Base-by-base conservation (phyloP, 2,888 invertebrate species). In the Caenorhabditis sp. region DNA sequence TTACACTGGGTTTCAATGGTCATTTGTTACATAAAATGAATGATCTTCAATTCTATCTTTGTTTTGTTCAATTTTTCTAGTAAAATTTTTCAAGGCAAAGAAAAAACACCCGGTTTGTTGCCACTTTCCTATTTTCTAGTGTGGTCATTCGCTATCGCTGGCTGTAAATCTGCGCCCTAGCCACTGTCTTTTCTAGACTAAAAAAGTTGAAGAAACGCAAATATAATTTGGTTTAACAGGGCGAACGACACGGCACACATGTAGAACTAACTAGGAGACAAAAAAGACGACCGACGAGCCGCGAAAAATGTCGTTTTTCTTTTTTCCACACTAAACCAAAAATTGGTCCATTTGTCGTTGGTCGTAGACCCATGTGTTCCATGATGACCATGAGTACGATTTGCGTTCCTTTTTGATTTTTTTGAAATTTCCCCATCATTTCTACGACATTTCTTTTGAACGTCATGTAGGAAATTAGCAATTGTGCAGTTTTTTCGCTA, bases 161-260 rank as follows among this genome's bases (percentile, higher is more conserved):
- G 9, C 68, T 50, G 68, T 50, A n/a, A n/a, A n/a, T n/a, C n/a
- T n/a, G n/a, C n/a, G n/a, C n/a, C n/a, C n/a, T n/a, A n/a, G n/a
- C n/a, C n/a, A n/a, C n/a, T n/a, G n/a, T n/a, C n/a, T n/a, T n/a
- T n/a, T n/a, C n/a, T 50, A 40, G 26, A 18, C 40, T 62, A 56
- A 47, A 72, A 72, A 24, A 72, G 71, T 72, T 55, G 62, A 64
- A 72, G 55, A 64, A 64, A 56, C 61, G 47, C 67, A 60, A 76
- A 76, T 60, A 76, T 68, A 76, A 76, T 76, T 67, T 67, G 22
- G 67, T 68, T 76, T 67, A 58, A 60, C 67, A 76, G 76, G n/a
- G 47, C 67, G 76, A 76, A 76, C 76, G 76, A 76, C 65, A 50
- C 76, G n/a, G n/a, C n/a, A n/a, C 32, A 67, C 56, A 62, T 62